Base-by-base conservation (phyloP, 2,113 vertebrate genomes). In the Chamaetylas fuelleborni region DNA sequence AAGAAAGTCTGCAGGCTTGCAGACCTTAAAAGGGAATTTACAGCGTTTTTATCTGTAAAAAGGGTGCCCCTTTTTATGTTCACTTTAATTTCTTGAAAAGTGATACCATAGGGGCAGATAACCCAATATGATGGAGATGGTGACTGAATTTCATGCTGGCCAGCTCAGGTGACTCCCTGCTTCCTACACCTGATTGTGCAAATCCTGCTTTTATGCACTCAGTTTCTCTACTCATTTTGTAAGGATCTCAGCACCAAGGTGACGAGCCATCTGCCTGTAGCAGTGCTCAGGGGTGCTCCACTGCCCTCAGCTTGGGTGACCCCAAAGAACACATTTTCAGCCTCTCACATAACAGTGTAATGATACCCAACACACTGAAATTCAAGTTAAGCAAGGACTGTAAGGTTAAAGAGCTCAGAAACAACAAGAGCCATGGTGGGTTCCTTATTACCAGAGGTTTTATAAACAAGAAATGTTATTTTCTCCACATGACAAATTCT, bases 401-500 rank as follows among this genome's bases (percentile, higher is more conserved):
- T 23, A 71, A 71, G 60, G 42, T 54, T 47, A 73, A 70, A 66
- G 65, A 4, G 7, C 47, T 79, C 9, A 50, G 42, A 70, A 91
- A 73, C n/a, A 92, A 51, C 18, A 48, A 57, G 51, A 58, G 12
- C 25, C 61, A 60, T 43, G 43, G 56, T 47, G 69, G 65, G n/a
- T 81, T 79, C 69, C 61, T 77, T 50, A 51, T 74, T 56, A 64
- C 40, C 53, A 71, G 57, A 87, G 29, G 43, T 87, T 92, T 54
- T 66, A 91, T 85, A 70, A 92, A 84, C 38, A 93, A 87, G 19
- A 78, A 81, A 50, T 7, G 26, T 61, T 86, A 43, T 91, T 94
- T 81, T 79, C 64, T 87, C 40, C 40, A 51, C 56, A 28, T 43
- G 65, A 91, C 40, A 86, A 81, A 89, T 62, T 77, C 64, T 96